Percentiles rank a stretch among this genome's conserved stretches.
These are phyloP conservation scores for Perognathus longimembris DNA, from an alignment of 2,113 vertebrate species.

Conservation along the genomic window DNA sequence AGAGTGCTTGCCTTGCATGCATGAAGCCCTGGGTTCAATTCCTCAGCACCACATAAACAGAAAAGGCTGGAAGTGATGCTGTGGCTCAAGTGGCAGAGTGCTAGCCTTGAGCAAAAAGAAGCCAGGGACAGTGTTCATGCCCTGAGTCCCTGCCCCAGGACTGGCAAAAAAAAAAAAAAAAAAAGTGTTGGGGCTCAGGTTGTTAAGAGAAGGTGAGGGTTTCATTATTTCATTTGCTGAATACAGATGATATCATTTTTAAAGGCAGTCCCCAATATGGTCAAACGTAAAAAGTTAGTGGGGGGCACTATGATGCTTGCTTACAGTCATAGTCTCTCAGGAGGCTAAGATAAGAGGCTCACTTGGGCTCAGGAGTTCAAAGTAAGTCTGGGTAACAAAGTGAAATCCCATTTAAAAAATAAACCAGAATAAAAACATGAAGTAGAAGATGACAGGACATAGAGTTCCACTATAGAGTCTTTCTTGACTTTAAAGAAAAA, in stretches of 20 bases:
- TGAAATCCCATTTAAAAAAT: background rate
- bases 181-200: no score
- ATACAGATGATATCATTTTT: background rate
- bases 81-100: no score
- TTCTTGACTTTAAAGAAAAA: background rate
- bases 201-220: background rate
- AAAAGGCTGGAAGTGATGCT: no score
- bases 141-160: no score
- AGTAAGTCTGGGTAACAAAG: background rate
- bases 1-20: no score
- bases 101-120: no score
- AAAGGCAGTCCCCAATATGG: background rate
- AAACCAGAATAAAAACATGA: background rate
- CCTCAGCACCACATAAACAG: no score
- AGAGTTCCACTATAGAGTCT: background rate
- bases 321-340: background rate
- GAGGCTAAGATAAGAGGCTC: background rate
- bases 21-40: no score
- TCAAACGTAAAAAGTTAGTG: background rate
- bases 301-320: background rate
- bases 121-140: no score
- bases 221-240: background rate
- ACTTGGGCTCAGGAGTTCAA: background rate
- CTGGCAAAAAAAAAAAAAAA: no score
- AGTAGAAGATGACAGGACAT: background rate